phyloP scores from a whole-genome alignment of 2,113 vertebrate genomes.

The Gymnorhina tibicen region DNA sequence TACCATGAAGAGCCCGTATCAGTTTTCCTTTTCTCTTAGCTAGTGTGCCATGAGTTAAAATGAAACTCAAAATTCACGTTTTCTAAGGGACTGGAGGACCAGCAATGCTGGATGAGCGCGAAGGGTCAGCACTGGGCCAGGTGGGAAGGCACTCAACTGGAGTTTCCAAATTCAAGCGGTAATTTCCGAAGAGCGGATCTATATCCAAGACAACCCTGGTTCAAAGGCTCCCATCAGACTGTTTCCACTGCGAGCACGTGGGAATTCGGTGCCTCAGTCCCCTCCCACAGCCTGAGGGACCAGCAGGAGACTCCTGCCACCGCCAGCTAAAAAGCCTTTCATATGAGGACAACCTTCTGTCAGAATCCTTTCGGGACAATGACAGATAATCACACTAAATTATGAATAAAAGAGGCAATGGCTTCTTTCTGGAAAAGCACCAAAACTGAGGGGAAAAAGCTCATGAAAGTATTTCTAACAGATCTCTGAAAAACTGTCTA shows the following conservation, averaged over 20 bases:
- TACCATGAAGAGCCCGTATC: background rate
- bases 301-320: background rate
- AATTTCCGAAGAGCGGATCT: background rate
- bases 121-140: background rate
- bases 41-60: background rate
- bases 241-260: fast-evolving
- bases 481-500: background rate
- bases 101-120: fast-evolving
- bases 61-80: background rate
- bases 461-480: background rate
- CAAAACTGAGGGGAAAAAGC: background rate
- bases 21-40: background rate
- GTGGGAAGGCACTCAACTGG: background rate
- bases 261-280: background rate
- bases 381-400: background rate
- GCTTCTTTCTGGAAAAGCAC: background rate
- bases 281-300: background rate
- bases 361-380: background rate
- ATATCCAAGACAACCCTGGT: fast-evolving
- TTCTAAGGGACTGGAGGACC: background rate
- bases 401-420: background rate
- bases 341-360: background rate
- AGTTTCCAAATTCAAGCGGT: background rate
- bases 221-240: background rate
- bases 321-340: background rate